A percentile compares a stretch with the other conserved stretches of the same genome.
phyloP scores from a whole-genome alignment of 2,797 vertebrate genomes.

The Siniperca obscura region DNA sequence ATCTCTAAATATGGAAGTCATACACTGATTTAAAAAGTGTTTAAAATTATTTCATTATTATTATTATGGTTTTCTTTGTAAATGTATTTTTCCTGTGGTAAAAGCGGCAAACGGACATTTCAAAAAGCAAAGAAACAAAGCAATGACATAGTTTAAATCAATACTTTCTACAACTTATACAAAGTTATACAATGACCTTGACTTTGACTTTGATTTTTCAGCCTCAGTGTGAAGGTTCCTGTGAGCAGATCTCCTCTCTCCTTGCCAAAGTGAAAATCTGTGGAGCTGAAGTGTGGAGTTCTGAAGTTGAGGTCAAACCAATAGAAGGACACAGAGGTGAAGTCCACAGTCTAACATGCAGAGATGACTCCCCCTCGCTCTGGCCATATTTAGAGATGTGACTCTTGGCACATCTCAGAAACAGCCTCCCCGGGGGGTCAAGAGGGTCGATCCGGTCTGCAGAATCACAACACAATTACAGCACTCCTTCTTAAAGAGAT shows the following conservation, averaged over 20 bases:
- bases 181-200: conserved; percentile 49
- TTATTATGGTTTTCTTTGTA: neutral
- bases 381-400: conserved; percentile 80
- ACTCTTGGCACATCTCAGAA: conserved; percentile 71
- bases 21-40: neutral
- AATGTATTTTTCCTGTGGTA: neutral
- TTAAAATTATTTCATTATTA: neutral
- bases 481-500: conserved; percentile 77
- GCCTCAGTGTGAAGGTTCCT: conserved; percentile 27
- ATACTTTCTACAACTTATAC: neutral
- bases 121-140: conserved; percentile 9
- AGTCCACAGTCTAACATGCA: conserved; percentile 74
- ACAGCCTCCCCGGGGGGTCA: conserved; percentile 57
- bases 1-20: neutral
- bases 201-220: conserved; percentile 24
- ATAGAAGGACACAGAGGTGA: conserved; percentile 79
- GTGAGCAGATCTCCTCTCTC: conserved; percentile 42
- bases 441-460: conserved; percentile 64
- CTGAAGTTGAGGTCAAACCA: conserved; percentile 81
- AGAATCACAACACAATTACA: conserved; percentile 81
- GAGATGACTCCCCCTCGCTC: conserved; percentile 29
- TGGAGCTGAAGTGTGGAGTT: conserved; percentile 81
- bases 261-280: conserved; percentile 83
- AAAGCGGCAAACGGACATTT: neutral
- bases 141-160: neutral